Conservation (phyloP, 2,797 vertebrate genomes). For the Graptemys geographica region DNA sequence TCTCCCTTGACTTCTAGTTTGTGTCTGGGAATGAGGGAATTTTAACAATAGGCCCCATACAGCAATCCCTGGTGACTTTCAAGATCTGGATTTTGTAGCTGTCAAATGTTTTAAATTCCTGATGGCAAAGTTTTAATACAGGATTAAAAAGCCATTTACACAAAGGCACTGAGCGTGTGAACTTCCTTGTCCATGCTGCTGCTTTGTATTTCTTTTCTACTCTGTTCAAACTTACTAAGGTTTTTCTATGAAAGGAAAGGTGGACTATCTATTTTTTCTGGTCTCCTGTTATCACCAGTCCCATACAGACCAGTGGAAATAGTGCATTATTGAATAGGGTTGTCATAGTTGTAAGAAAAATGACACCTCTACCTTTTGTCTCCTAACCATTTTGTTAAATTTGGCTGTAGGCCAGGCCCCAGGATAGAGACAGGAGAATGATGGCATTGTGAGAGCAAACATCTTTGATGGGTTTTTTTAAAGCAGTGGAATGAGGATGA, state of each 20-base stretch:
- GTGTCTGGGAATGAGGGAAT: neutral
- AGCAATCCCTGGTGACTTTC: neutral
- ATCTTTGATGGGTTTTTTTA: constrained; percentile 42
- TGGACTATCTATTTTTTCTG: neutral
- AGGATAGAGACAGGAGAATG: constrained; percentile 27
- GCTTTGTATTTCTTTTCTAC: neutral
- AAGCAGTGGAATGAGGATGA: constrained; percentile 56
- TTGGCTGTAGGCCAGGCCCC: neutral
- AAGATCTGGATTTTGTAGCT: neutral
- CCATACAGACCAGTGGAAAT: neutral
- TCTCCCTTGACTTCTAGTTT: neutral
- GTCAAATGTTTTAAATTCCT: neutral
- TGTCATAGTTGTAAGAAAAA: neutral
- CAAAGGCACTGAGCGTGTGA: neutral
- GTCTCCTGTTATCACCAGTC: fast-evolving
- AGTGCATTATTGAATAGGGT: neutral
- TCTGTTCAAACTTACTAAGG: neutral
- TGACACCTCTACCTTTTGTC: neutral
- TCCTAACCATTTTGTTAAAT: constrained; percentile 26
- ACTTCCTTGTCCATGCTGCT: neutral
- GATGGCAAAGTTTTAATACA: neutral
- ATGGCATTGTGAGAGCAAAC: neutral
- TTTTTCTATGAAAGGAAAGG: neutral
- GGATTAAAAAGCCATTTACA: neutral
- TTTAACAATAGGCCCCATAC: neutral